Conservation (phyloP, 92 coral and sea anemone species). For the Epizoanthus rinbou region DNA sequence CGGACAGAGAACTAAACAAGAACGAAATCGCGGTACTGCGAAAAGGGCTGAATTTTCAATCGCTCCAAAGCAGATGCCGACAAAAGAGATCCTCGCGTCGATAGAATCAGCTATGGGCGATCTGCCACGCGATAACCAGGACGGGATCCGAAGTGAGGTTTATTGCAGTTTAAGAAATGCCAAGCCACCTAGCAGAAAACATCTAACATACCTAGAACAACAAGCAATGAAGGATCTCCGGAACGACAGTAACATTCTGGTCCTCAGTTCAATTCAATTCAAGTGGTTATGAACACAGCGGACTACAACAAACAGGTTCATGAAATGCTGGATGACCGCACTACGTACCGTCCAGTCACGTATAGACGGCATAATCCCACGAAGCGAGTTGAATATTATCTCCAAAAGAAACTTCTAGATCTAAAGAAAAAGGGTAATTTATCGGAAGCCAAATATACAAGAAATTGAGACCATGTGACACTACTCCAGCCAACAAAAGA, state of each 20-base stretch:
- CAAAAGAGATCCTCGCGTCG: slow-evolving; percentile 2
- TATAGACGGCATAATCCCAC: slow-evolving; percentile 34
- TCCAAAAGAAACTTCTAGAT: slow-evolving; percentile 14
- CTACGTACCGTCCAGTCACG: slow-evolving; percentile 15
- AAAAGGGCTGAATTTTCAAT: not conserved
- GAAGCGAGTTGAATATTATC: not conserved
- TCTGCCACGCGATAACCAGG: not conserved
- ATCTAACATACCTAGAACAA: not conserved
- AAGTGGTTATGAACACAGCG: slow-evolving; percentile 13
- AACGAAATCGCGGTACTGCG: not conserved
- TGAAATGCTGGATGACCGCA: slow-evolving; percentile 15
- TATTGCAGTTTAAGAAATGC: not conserved
- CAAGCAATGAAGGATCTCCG: not conserved
- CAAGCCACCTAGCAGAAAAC: not conserved
- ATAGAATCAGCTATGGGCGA: not conserved
- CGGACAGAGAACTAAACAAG: too few species aligned
- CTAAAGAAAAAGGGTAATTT: slow-evolving; percentile 5
- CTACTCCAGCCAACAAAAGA: not conserved
- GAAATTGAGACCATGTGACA: slow-evolving; percentile 7
- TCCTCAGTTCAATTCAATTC: not conserved
- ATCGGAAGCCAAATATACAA: not conserved
- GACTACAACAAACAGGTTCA: slow-evolving; percentile 4
- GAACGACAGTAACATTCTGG: not conserved
- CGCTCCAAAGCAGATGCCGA: slow-evolving; percentile 2
- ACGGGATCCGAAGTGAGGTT: not conserved